A percentile compares a stretch with the other conserved stretches of the same genome.
Conservation (phyloP, 2,888 invertebrate genomes). For the Quadriops clusia region DNA sequence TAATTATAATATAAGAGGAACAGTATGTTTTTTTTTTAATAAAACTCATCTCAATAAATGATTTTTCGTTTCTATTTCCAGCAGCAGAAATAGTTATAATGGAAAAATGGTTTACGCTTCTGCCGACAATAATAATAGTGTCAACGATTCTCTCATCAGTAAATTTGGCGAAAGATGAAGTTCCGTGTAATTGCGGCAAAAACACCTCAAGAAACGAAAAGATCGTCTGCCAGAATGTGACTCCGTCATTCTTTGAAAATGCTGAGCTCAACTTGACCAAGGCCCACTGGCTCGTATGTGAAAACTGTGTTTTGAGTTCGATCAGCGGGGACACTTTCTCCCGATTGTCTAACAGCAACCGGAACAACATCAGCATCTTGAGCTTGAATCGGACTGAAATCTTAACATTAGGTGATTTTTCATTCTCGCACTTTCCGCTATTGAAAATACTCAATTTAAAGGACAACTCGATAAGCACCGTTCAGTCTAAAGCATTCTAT, state of each 20-base stretch:
- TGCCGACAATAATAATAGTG: slow-evolving; percentile 17
- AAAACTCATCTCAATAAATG: too few relatives aligned
- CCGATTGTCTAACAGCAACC: slow-evolving; percentile 25
- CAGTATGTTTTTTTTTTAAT: too few relatives aligned
- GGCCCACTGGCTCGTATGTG: slow-evolving; percentile 31
- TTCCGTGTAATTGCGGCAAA: slow-evolving; percentile 21
- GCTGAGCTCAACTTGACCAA: slow-evolving; percentile 24
- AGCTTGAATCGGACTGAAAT: slow-evolving; percentile 25
- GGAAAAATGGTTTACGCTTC: slow-evolving; percentile 31
- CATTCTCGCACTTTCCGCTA: slow-evolving; percentile 27
- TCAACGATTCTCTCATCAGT: slow-evolving; percentile 16
- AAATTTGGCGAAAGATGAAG: slow-evolving; percentile 18
- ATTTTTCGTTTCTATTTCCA: too few relatives aligned
- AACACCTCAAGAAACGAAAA: slow-evolving; percentile 26
- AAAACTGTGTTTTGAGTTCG: slow-evolving; percentile 26
- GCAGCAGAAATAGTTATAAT: slow-evolving; percentile 29
- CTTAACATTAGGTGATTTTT: slow-evolving; percentile 22
- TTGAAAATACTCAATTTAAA: slow-evolving; percentile 31
- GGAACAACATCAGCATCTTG: slow-evolving; percentile 28
- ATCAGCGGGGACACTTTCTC: slow-evolving; percentile 29
- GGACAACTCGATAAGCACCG: slow-evolving; percentile 29
- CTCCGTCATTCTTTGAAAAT: slow-evolving; percentile 26
- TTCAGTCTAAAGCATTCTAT: slow-evolving; percentile 32
- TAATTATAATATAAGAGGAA: too few relatives aligned
- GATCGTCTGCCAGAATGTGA: slow-evolving; percentile 28